A percentile compares a stretch with the other conserved stretches of the same genome.
These are phyloP conservation scores for Mimas tiliae DNA, from an alignment of 2,888 invertebrate species.

Conservation along the genomic window DNA sequence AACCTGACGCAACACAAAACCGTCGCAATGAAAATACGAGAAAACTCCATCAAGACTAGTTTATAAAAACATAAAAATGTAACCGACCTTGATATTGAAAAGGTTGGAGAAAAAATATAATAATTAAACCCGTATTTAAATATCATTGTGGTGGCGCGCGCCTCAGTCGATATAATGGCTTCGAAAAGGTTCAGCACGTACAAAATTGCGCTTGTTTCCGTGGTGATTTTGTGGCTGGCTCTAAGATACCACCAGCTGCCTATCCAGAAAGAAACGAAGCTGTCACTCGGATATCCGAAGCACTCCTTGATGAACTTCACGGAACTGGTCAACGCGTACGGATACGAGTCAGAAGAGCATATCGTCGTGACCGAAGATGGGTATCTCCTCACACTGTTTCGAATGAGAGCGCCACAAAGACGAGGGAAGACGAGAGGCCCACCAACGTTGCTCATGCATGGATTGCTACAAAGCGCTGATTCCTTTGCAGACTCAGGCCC, in stretches of 20 bases:
- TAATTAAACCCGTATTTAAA: neutral
- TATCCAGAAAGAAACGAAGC: slow-evolving; percentile 35
- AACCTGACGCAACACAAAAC: neutral
- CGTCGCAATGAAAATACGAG: neutral
- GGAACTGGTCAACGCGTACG: slow-evolving; percentile 42
- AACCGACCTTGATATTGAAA: slow-evolving; percentile 17
- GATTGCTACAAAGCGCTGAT: slow-evolving; percentile 63
- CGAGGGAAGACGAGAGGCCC: slow-evolving; percentile 36
- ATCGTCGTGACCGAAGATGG: slow-evolving; percentile 63
- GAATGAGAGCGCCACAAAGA: slow-evolving; percentile 51
- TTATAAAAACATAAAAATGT: neutral
- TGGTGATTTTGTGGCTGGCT: neutral
- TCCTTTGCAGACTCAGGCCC: slow-evolving; percentile 67
- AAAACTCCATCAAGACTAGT: neutral
- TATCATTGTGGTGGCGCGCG: neutral
- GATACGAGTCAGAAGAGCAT: slow-evolving; percentile 61
- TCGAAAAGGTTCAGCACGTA: slow-evolving; percentile 34
- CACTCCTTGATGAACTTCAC: slow-evolving; percentile 41
- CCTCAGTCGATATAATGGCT: slow-evolving; percentile 32
- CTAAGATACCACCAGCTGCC: slow-evolving; percentile 30
- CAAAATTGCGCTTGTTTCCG: slow-evolving; percentile 32
- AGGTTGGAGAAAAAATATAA: neutral
- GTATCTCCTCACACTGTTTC: slow-evolving; percentile 60
- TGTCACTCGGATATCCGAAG: slow-evolving; percentile 37
- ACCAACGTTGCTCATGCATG: slow-evolving; percentile 69